A percentile compares a stretch with the other conserved stretches of the same genome.
Conservation (phyloP, 2,113 vertebrate genomes). For the Euleptes europaea region DNA sequence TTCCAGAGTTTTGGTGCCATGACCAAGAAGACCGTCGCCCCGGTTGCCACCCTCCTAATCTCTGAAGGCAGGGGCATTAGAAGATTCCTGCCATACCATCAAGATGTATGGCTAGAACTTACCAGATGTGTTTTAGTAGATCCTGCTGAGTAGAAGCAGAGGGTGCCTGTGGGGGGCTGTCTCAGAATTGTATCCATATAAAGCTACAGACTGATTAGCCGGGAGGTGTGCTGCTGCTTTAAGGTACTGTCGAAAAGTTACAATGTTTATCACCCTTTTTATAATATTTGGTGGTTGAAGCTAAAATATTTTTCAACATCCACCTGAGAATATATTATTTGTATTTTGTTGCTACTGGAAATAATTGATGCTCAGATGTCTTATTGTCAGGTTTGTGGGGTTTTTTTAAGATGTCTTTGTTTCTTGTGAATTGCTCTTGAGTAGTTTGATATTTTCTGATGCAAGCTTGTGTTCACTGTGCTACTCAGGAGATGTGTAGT, state of each 20-base stretch:
- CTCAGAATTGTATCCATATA: not conserved
- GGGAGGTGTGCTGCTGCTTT: not conserved
- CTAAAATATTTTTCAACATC: not conserved
- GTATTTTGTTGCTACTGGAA: not conserved
- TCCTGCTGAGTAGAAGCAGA: not conserved
- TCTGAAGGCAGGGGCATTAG: not conserved
- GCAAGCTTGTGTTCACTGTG: not conserved
- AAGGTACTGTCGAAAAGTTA: not conserved
- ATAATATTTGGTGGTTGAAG: not conserved
- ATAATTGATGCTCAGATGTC: not conserved
- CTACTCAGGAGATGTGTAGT: not conserved
- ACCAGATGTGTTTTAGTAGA: not conserved
- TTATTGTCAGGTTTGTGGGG: not conserved
- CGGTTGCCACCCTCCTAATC: not conserved
- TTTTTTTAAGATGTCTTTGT: not conserved
- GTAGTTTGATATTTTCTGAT: too few relatives aligned
- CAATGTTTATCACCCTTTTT: not conserved
- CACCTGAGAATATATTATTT: not conserved
- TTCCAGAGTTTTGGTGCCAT: too few relatives aligned
- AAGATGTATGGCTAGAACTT: too few relatives aligned
- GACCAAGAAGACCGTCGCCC: too few relatives aligned
- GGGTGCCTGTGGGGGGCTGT: not conserved
- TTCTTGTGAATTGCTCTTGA: too few relatives aligned
- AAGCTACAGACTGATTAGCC: too few relatives aligned
- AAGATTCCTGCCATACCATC: not conserved